Evolutionary conservation across 2,888 invertebrate species (phyloP), one percentile per base, ranked within the genome.

Genomic region (Melinaea menophilus): DNA sequence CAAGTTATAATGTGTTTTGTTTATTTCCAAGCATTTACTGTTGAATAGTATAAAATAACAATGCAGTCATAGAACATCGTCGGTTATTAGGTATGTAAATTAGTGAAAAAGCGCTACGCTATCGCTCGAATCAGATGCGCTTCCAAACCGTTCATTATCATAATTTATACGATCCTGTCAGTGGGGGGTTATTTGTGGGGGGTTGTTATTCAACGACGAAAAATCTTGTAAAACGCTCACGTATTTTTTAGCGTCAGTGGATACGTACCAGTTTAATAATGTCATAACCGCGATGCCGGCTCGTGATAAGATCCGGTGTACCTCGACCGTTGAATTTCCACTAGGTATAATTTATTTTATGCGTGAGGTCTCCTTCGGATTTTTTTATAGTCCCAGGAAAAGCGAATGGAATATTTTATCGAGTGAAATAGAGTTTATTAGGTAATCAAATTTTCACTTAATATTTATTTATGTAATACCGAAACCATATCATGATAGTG

Each of bases 81-180:
- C 68, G 74, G 77, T 82, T 85, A 85, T 87, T 86, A 69, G 63
- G 55, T 66, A 88, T 85, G 86, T 80, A 85, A 88, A 89, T 88
- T 74, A 75, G 73, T 78, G 79, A 82, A 83, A 84, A 82, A 78
- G 77, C 73, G 63, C 62, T 68, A 69, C 76, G 79, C 82, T 80
- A 86, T 86, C 84, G 83, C 74, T 70, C 73, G 80, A 82, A 88
- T 86, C 84, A 82, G 84, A 87, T 87, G 88, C 87, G 85, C 88
- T 86, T 85, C 79, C 81, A 83, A 87, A 88, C 80, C 81, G 79
- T 85, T 88, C 87, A 88, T 90, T 90, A 88, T 71, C 88, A 89
- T 90, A 90, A 90, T 88, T 88, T 90, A 90, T 89, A 86, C 88
- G 82, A 73, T 76, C 78, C 87, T 86, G 88, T 89, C 90, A 89